Evolutionary conservation across 2,888 invertebrate genomes (phyloP).

Genomic region (Ellobium chinense): DNA sequence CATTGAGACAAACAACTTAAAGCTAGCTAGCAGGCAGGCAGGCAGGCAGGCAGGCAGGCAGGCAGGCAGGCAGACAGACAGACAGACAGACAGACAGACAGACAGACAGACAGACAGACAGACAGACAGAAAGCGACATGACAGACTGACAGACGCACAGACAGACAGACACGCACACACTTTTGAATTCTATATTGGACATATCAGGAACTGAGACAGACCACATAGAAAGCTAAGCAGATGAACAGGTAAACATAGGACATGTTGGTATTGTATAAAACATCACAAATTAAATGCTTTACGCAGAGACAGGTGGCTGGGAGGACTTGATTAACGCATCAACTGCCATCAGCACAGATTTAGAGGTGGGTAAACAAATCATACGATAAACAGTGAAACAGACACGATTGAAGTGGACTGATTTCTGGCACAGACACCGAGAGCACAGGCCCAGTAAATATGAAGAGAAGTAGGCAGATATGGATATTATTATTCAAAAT

Average conservation of each 20-base stretch:
- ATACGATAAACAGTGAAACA: neutral
- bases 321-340: neutral
- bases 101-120: slow-evolving; percentile 19
- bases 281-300: too few species aligned
- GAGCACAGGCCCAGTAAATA: too few species aligned
- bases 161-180: neutral
- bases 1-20: neutral
- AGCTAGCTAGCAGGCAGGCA: neutral
- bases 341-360: neutral
- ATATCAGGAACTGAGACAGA: too few species aligned
- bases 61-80: slow-evolving; percentile 10
- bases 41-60: neutral
- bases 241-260: slow-evolving; percentile 5
- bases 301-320: neutral
- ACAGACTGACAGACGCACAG: neutral
- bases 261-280: too few species aligned
- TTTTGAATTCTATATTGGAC: too few species aligned
- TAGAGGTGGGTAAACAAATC: neutral
- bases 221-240: neutral
- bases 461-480: neutral
- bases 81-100: slow-evolving; percentile 11
- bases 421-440: too few species aligned
- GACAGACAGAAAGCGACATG: slow-evolving; percentile 1
- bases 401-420: too few species aligned
- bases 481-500: too few species aligned